Evolutionary conservation across 2,113 vertebrate genomes (phyloP).

Genomic region (Theristicus caerulescens): DNA sequence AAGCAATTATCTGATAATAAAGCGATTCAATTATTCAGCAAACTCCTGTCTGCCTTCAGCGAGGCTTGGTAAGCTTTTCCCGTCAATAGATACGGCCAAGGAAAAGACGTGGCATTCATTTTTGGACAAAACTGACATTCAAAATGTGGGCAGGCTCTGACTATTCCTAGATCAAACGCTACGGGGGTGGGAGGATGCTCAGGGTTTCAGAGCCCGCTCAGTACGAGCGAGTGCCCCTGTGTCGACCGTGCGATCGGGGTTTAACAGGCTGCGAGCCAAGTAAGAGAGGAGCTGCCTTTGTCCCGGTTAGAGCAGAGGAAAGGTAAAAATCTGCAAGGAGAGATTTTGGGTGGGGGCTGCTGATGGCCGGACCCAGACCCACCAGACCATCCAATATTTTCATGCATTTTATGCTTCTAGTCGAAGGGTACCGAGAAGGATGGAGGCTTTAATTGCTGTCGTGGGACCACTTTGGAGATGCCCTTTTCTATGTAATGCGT

Average conservation of each 20-base stretch:
- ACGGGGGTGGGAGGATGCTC: not conserved
- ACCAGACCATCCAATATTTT: accelerated
- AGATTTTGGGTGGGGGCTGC: not conserved
- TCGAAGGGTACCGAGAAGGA: accelerated
- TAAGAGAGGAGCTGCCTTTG: not conserved
- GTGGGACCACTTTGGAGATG: not conserved
- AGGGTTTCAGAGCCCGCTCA: accelerated
- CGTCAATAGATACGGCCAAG: accelerated
- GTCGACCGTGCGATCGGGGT: accelerated
- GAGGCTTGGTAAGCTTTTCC: not conserved
- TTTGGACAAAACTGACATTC: not conserved
- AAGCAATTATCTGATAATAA: constrained; percentile 5
- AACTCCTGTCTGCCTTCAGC: not conserved
- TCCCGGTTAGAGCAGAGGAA: not conserved
- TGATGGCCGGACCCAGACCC: not conserved
- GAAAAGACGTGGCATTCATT: accelerated
- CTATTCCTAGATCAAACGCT: accelerated
- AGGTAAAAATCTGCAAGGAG: not conserved
- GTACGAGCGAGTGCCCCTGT: too few species aligned
- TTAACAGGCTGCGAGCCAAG: accelerated
- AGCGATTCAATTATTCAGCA: not conserved
- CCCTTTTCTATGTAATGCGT: not conserved
- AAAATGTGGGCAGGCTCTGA: not conserved
- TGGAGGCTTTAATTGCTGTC: not conserved
- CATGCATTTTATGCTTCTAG: not conserved